Evolutionary conservation across 2,113 vertebrate species (phyloP).

Genomic region (Archocentrus centrarchus): DNA sequence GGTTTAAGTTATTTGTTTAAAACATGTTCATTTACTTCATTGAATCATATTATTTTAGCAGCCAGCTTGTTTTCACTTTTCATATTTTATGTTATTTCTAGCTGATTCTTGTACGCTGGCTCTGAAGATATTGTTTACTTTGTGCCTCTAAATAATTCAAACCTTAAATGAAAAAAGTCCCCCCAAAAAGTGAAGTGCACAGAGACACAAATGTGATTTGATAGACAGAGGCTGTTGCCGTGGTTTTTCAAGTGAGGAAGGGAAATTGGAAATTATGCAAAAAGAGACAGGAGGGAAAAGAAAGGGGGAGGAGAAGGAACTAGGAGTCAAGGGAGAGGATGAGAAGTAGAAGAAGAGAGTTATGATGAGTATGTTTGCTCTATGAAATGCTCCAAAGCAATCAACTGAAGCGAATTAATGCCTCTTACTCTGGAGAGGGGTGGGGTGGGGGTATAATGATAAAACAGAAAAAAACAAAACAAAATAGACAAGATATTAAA

Average conservation of each 20-base stretch:
- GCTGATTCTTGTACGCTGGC: neutral
- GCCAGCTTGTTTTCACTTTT: neutral
- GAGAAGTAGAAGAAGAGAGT: conserved; percentile 31
- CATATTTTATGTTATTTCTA: neutral
- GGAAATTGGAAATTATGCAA: conserved; percentile 64
- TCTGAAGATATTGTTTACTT: conserved; percentile 36
- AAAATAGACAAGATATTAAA: neutral
- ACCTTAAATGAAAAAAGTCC: conserved; percentile 23
- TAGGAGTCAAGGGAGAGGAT: conserved; percentile 33
- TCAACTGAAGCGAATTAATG: conserved; percentile 60
- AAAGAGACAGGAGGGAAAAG: conserved; percentile 25
- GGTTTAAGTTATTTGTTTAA: neutral
- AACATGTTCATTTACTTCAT: neutral
- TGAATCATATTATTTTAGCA: neutral
- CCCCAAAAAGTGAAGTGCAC: conserved; percentile 10
- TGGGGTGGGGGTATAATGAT: conserved; percentile 12
- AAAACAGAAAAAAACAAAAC: conserved; percentile 11
- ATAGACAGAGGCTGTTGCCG: conserved; percentile 35
- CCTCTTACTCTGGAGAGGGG: conserved; percentile 42
- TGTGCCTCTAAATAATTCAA: conserved; percentile 44
- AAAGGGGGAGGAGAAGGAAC: conserved; percentile 9
- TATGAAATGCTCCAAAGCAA: conserved; percentile 60
- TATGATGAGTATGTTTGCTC: conserved; percentile 49
- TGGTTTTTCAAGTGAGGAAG: conserved; percentile 28
- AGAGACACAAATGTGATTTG: conserved; percentile 33